Base-by-base conservation (phyloP, 2,888 invertebrate species). In the Prionchulus punctatus region DNA sequence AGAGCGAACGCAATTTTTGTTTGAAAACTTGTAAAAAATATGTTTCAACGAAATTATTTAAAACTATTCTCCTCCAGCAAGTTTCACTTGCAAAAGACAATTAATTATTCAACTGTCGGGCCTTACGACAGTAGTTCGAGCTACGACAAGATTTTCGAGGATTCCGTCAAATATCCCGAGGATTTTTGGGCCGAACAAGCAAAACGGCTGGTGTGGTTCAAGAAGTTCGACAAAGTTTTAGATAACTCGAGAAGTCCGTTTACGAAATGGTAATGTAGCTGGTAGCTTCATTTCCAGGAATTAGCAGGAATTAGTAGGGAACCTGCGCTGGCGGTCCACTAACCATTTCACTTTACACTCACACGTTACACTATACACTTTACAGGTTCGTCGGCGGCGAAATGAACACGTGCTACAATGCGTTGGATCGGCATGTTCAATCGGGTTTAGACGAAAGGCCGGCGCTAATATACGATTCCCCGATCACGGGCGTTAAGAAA, bases 221-320 rank as follows among this genome's bases (percentile, higher is more conserved):
- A 82, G 62, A 83, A 84, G 1, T 91, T 87, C 86, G 78, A 82
- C 43, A 80, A 78, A 67, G 86, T 91, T 0, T 67, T 91, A 61
- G 90, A 91, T 67, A 81, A 88, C 67, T 80, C 80, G 25, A 81
- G 84, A 64, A 80, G 82, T 52, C 90, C 90, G 0, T 88, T 88
- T 67, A 86, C 87, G 0, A 85, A 85, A 79, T 91, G 91, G 90
- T 89, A 76, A n/a, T n/a, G n/a, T n/a, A n/a, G n/a, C n/a, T n/a
- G n/a, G n/a, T n/a, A n/a, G n/a, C n/a, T n/a, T n/a, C n/a, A n/a
- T n/a, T n/a, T n/a, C n/a, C n/a, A n/a, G n/a, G n/a, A n/a, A n/a
- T n/a, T n/a, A n/a, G n/a, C n/a, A n/a, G n/a, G n/a, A n/a, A n/a
- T n/a, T n/a, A n/a, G n/a, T n/a, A n/a, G n/a, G n/a, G n/a, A n/a